Evolutionary conservation across 2,888 invertebrate genomes (phyloP), one percentile per base, ranked within the genome.

Genomic region (Napeogenes inachia): DNA sequence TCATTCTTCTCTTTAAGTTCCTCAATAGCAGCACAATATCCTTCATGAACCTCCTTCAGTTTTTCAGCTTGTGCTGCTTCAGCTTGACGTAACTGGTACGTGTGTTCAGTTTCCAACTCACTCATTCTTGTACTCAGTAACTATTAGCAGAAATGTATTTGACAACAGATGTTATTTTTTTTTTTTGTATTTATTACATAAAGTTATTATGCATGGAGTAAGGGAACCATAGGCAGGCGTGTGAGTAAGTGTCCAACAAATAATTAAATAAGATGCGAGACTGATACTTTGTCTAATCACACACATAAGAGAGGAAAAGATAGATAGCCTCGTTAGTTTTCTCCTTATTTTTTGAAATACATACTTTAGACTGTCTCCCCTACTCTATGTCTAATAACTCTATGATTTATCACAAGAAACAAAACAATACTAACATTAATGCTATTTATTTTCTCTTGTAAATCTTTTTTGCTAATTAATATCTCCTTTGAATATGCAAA

Each of bases 41-140:
- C 94, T 66, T 94, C 93, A 72, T 97, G 97, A 2, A 97, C 92
- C 70, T 96, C 96, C 68, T 94, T 94, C 69, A 97, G 85, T 77
- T 95, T 95, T 68, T 96, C 94, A 8, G 94, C 94, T 77, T 97
- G 95, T 13, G 94, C 89, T 58, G 95, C 94, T 75, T 97, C 94
- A 47, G 93, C 94, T 84, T 97, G 94, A 35, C 95, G 92, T 72
- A 96, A 91, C 79, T 97, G 96, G 78, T 97, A 98, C 0, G 95
- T 93, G 75, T 96, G 96, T 79, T 98, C 98, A 13, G 95, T 95
- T 77, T 96, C 95, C 71, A 97, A 88, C 80, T 98, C 97, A 69
- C 94, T 94, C 78, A 98, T 93, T 57, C 97, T 92, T 32, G 94
- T 92, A 69, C 93, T 93, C 35, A 95, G 80, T 64, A 90, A 74